Evolutionary conservation across 2,797 vertebrate species (phyloP).

Genomic region (Tokudaia tokunoshimensis): DNA sequence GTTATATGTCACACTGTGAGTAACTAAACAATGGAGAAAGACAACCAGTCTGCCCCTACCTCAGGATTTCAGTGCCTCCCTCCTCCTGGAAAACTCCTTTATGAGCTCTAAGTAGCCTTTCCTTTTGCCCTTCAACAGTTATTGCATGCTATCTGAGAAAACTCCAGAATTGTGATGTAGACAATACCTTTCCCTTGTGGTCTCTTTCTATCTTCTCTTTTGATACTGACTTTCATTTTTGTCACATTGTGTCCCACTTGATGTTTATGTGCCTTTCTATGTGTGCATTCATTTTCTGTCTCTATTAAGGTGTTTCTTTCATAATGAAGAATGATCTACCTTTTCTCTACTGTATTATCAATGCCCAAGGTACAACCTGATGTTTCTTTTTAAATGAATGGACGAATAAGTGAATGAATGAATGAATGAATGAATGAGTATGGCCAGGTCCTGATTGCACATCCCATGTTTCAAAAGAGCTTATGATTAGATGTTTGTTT

Average conservation of each 20-base stretch:
- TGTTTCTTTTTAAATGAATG: neutral
- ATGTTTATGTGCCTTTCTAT: neutral
- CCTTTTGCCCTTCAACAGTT: neutral
- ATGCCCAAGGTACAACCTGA: neutral
- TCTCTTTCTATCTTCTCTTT: neutral
- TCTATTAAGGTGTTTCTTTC: neutral
- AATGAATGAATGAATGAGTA: neutral
- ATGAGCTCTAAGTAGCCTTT: neutral
- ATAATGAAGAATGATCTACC: neutral
- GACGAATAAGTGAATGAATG: neutral
- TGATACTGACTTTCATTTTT: neutral
- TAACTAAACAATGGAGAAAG: neutral
- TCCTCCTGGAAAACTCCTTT: neutral
- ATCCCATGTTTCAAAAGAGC: neutral
- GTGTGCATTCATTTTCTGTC: constrained; percentile 15
- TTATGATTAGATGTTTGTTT: neutral
- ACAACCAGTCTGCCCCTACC: neutral
- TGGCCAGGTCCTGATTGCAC: neutral
- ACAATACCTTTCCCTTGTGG: neutral
- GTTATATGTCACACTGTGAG: neutral
- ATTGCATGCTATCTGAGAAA: neutral
- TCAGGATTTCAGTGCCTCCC: neutral
- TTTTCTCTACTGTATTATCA: neutral
- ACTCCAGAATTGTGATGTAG: neutral
- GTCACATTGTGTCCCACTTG: neutral